Conservation (phyloP, 1,140 invertebrate species). For the Hyphantria cunea region DNA sequence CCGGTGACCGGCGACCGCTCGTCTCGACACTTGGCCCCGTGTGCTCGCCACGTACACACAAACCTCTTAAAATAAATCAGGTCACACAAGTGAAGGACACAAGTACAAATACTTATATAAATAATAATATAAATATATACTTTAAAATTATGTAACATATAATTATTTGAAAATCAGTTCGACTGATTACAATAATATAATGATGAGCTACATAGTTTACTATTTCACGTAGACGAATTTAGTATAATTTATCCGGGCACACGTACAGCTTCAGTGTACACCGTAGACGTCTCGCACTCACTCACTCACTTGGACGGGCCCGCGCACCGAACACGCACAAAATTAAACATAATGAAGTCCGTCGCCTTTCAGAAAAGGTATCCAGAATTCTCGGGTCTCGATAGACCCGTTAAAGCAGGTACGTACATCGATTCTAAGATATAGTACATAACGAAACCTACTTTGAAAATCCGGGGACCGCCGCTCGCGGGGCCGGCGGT, state of each 20-base stretch:
- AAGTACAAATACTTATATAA: conserved; percentile 48
- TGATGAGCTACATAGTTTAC: conserved; percentile 39
- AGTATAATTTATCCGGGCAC: conserved; percentile 45
- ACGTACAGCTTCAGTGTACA: conserved; percentile 53
- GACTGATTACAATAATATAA: conserved; percentile 42
- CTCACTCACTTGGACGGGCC: conserved; percentile 20
- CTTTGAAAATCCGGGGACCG: conserved; percentile 20
- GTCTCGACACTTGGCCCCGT: not conserved
- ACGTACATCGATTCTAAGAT: conserved; percentile 19
- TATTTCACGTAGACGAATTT: conserved; percentile 39
- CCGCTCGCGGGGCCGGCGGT: too few relatives aligned
- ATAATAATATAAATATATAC: conserved; percentile 51
- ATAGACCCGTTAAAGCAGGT: conserved; percentile 22
- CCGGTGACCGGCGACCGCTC: conserved; percentile 20
- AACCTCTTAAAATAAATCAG: conserved; percentile 77
- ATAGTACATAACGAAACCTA: conserved; percentile 36
- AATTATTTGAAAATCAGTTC: conserved; percentile 43
- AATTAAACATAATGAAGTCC: conserved; percentile 29
- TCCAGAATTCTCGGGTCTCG: conserved; percentile 47
- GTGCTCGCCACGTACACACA: conserved; percentile 15
- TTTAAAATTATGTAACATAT: conserved; percentile 34
- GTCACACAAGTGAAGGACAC: conserved; percentile 73
- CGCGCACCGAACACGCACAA: conserved; percentile 29
- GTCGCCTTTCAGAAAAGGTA: conserved; percentile 47
- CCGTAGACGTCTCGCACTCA: conserved; percentile 39